Percentiles rank a stretch among this genome's conserved stretches.
Evolutionary conservation across 2,797 vertebrate species (phyloP).

Genomic region (Hydrophis major): DNA sequence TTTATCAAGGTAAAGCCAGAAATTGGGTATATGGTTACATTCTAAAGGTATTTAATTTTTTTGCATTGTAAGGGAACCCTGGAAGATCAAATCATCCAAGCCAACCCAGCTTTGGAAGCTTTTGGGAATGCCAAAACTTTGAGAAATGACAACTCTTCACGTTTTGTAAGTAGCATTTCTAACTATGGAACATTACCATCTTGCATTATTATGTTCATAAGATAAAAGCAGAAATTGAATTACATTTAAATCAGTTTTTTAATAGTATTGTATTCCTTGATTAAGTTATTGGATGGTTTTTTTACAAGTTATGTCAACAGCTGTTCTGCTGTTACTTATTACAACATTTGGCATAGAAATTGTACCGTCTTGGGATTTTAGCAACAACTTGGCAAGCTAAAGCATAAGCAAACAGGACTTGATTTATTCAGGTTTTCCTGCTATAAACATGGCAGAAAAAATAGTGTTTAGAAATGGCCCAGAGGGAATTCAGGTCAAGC

Average conservation of each 20-base stretch:
- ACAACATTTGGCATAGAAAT: neutral
- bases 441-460: neutral
- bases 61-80: conserved; percentile 63
- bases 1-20: neutral
- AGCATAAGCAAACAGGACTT: neutral
- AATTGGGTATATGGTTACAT: neutral
- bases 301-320: neutral
- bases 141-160: conserved; percentile 74
- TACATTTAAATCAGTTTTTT: neutral
- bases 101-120: conserved; percentile 72
- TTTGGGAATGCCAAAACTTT: conserved; percentile 76
- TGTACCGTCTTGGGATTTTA: neutral
- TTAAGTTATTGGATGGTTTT: neutral
- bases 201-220: neutral
- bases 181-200: neutral
- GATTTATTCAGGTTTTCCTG: neutral
- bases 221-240: neutral
- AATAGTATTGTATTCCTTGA: neutral
- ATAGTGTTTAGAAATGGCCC: neutral
- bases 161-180: conserved; percentile 67
- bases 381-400: neutral
- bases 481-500: neutral
- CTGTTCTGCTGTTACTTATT: neutral
- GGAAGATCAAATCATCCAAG: conserved; percentile 73
- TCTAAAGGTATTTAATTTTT: conserved; percentile 11